Evolutionary conservation across 1,140 invertebrate genomes (phyloP), one percentile per base, ranked within the genome.

Genomic region (Neodiprion pinetum): DNA sequence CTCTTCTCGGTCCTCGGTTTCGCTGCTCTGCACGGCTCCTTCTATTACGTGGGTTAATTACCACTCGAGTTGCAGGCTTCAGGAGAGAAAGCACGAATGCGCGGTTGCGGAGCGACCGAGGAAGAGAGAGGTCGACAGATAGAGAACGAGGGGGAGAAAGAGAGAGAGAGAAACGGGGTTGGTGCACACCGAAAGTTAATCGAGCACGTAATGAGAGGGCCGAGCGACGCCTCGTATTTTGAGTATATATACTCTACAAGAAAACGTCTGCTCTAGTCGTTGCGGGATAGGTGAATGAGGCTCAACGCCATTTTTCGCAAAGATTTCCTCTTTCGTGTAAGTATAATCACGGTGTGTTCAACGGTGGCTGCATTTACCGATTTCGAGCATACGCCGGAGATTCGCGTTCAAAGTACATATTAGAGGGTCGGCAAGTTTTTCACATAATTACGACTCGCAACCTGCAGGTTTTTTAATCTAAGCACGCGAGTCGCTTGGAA

Each of bases 191-290:
- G 77, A 76, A 76, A 80, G 77, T 80, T 80, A 82, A 82, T 82
- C 78, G 78, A 80, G 78, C 80, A 76, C 68, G 67, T 82, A 82
- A 82, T 81, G 78, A 81, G 79, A 78, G 79, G 1, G 28, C 28
- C 48, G 74, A 77, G 61, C 11, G 17, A 77, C 78, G 76, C 80
- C 81, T 77, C 77, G 80, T 78, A 73, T 73, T 74, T 61, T 71
- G 65, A 23, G 3, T 47, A 7, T 17, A 47, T 11, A 14, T 69
- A 69, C 67, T 10, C 53, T 61, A 21, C 17, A 21, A 21, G 17
- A 21, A 21, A 21, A 21, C 17, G 17, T 40, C 28, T 40, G 1
- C 28, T 40, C 28, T 40, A 40, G 5, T 40, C 5, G 28, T 40
- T 5, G 28, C 28, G 4, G 28, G 28, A 40, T 40, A 40, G 28